phyloP scores from a whole-genome alignment of 37 sponge, comb jelly and placozoan species.

The Hexactinellida sp. region DNA sequence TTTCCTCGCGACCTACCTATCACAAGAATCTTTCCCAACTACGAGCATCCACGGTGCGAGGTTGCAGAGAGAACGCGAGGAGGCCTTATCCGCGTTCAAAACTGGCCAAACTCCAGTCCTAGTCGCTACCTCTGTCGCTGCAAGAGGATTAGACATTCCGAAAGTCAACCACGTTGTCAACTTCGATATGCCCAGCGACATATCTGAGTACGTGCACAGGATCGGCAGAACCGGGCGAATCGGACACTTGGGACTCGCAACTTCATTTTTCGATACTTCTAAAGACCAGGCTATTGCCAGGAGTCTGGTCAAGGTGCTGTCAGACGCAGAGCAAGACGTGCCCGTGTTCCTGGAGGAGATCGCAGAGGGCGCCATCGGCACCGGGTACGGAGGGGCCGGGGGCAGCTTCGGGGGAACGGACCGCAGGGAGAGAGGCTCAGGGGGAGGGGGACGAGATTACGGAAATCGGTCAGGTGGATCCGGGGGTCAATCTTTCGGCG shows the following conservation, averaged over 20 bases:
- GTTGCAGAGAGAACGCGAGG: conserved; percentile 82
- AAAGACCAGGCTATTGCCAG: conserved; percentile 60
- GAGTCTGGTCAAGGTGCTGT: conserved; percentile 66
- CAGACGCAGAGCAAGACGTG: conserved; percentile 80
- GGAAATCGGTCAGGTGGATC: not conserved
- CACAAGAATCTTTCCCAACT: conserved; percentile 70
- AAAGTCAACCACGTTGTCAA: conserved; percentile 87
- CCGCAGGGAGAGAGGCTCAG: conserved; percentile 36
- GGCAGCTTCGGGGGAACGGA: conserved; percentile 78
- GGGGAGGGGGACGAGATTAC: not conserved
- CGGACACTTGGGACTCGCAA: conserved; percentile 75
- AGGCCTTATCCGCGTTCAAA: conserved; percentile 76
- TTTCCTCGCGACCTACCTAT: conserved; percentile 72
- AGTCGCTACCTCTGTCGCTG: conserved; percentile 89
- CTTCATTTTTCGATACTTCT: conserved; percentile 71
- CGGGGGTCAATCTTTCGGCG: conserved; percentile 11
- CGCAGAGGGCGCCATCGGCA: conserved; percentile 60
- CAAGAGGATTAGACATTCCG: conserved; percentile 86
- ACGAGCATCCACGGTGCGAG: conserved; percentile 96
- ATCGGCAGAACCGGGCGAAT: conserved; percentile 90
- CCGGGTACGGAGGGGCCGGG: conserved; percentile 58
- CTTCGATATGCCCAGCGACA: conserved; percentile 70
- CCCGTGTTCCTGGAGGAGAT: conserved; percentile 69
- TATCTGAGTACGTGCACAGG: conserved; percentile 91
- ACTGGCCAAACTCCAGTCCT: conserved; percentile 61